Base-by-base conservation (phyloP, 1,140 invertebrate genomes). In the Acromyrmex heyeri region DNA sequence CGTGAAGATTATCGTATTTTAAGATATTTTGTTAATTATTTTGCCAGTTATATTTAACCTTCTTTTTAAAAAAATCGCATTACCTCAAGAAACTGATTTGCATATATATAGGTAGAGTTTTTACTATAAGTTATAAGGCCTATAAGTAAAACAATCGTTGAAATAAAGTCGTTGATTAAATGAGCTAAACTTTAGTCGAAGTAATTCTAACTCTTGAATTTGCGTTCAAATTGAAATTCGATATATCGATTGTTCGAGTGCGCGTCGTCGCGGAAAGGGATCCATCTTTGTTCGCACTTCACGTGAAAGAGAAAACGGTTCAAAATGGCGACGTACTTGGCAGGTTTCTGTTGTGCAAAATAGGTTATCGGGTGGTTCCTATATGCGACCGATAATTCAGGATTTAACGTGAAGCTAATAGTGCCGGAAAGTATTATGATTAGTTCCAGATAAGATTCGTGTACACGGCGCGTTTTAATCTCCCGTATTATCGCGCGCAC, bases 271-370 rank as follows among this genome's bases (percentile, higher is more conserved):
- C 14, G 21, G 21, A 50, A 6, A 4, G n/a, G 27, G 5, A 38
- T 24, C 53, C 48, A 38, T 27, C 64, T 38, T 69, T 21, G 27
- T 53, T 27, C 27, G 27, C 62, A 38, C 24, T 61, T 78, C 59
- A 64, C 50, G 18, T 18, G 30, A 44, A 70, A 21, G 14, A 30
- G 21, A 44, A 67, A 59, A n/a, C 34, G 14, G 65, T 87, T 85
- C 79, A 91, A 90, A 92, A 94, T 94, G 94, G 94, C 92, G 93
- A 81, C 89, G 87, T 90, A 87, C 91, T 93, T 92, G 88, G 91
- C 88, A 91, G 85, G 90, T 89, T 87, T 89, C 87, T 88, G 61
- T 59, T 53, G 67, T 59, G 24, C 85, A 38, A 92, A 91, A 93
- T 93, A 94, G 93, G 93, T 94, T 94, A 94, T 50, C 79, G 69